Base-by-base conservation (phyloP, 2,797 vertebrate species). In the Cryptoprocta ferox region DNA sequence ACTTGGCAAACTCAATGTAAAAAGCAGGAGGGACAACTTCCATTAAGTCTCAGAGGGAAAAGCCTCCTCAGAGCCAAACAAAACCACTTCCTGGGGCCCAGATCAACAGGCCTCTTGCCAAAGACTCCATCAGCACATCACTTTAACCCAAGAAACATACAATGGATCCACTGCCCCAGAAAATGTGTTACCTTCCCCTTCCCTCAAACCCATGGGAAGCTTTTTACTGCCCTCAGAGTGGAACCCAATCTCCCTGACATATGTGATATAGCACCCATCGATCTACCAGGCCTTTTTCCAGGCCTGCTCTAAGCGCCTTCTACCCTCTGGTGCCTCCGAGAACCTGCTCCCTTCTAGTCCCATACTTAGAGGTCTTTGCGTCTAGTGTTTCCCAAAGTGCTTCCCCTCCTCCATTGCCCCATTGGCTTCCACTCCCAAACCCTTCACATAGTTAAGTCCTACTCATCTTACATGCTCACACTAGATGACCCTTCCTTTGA, bases 211-310 rank as follows among this genome's bases (percentile, higher is more conserved):
- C 66, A 21, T 0, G 30, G 86, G 26, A 59, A 5, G 28, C 32
- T 45, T 68, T 59, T n/a, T 1, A 0, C 3, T 28, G 56, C 7
- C 53, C 78, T 88, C 42, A 5, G 85, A 2, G 19, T 16, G 3
- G 56, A 76, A 39, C 45, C 53, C 50, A 35, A 53, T 59, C 32
- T 80, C 35, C 19, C 37, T 16, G 10, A 32, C 32, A 15, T 1
- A 9, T 15, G 4, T 28, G 12, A 24, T 9, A 12, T 8, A 66
- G 61, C 32, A 6, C 80, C 59, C 2, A 3, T 1, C 0, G 5
- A 28, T 13, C 19, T n/a, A n/a, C n/a, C n/a, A n/a, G n/a, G n/a
- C n/a, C n/a, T 73, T 45, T 53, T 70, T 32, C 11, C 26, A 42
- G 16, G 19, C 13, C 13, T 68, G 15, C 19, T n/a, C 37, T 9